phyloP scores from a whole-genome alignment of 2,888 invertebrate species.

The Pinctada fucata region DNA sequence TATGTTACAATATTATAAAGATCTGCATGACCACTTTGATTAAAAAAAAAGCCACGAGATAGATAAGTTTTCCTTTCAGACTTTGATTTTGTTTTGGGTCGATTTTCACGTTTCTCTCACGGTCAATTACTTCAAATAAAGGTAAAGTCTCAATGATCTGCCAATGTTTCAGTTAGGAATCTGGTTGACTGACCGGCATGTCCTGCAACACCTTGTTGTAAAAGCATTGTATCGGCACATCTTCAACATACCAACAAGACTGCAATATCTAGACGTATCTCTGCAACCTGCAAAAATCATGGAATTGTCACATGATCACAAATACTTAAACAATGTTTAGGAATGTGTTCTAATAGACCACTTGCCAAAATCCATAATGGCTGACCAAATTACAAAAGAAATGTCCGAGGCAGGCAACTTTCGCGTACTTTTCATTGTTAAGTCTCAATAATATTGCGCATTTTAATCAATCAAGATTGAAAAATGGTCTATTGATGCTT shows the following conservation, averaged over 20 bases:
- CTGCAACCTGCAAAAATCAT: conserved; percentile 48
- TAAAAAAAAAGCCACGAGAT: no score
- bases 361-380: no score
- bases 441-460: no score
- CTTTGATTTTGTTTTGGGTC: no score
- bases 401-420: background rate
- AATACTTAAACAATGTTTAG: background rate
- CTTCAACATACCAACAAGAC: conserved; percentile 55
- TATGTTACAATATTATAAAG: no score
- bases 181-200: conserved; percentile 44
- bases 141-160: no score
- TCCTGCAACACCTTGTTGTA: conserved; percentile 56
- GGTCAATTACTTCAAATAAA: no score
- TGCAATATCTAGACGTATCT: conserved; percentile 64
- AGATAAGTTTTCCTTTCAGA: no score
- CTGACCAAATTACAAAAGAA: background rate
- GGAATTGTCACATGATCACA: background rate
- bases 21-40: no score
- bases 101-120: no score
- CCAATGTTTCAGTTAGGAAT: background rate
- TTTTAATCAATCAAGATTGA: background rate
- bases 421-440: background rate
- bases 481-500: background rate
- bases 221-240: conserved; percentile 64
- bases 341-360: background rate